A percentile compares a stretch with the other conserved stretches of the same genome.
These are phyloP conservation scores for Hirundo rustica DNA, from an alignment of 2,797 vertebrate species.

Conservation along the genomic window DNA sequence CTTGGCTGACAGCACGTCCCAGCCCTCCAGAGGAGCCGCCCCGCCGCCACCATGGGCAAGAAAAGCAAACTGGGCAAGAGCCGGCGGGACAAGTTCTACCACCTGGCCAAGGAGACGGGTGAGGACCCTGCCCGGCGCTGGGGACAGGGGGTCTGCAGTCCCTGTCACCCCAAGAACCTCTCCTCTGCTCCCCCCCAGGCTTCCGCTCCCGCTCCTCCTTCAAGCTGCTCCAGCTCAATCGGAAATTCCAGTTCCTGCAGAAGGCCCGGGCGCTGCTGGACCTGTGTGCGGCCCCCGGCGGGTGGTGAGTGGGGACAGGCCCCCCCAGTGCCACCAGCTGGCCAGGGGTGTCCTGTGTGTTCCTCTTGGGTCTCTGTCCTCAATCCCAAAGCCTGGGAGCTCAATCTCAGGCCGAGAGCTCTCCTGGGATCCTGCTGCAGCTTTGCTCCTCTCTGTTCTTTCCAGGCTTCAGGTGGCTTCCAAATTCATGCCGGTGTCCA, in stretches of 20 bases:
- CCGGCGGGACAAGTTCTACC: constrained; percentile 95
- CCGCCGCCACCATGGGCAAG: constrained; percentile 85
- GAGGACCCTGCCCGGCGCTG: not conserved
- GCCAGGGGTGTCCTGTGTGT: rapidly evolving
- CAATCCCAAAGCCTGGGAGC: rapidly evolving
- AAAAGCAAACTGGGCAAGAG: constrained; percentile 93
- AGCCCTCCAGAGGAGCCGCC: rapidly evolving
- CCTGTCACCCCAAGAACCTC: rapidly evolving
- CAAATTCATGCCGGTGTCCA: constrained; percentile 97
- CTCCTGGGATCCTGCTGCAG: not conserved
- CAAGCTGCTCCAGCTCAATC: constrained; percentile 95
- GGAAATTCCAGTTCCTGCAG: constrained; percentile 94
- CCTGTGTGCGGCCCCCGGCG: constrained; percentile 92
- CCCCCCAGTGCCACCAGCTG: not conserved
- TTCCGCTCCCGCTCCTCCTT: constrained; percentile 98
- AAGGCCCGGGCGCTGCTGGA: constrained; percentile 91
- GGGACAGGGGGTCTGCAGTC: rapidly evolving
- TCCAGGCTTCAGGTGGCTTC: constrained; percentile 93
- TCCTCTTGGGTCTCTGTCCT: too few species aligned
- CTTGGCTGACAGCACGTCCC: not conserved
- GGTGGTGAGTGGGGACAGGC: constrained; percentile 81
- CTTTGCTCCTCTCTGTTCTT: not conserved
- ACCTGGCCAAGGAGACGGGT: constrained; percentile 96
- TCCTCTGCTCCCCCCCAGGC: constrained; percentile 66
- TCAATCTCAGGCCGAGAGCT: rapidly evolving